A percentile compares a stretch with the other conserved stretches of the same genome.
phyloP scores from a whole-genome alignment of 2,888 invertebrate species.

The Plebejus argus region DNA sequence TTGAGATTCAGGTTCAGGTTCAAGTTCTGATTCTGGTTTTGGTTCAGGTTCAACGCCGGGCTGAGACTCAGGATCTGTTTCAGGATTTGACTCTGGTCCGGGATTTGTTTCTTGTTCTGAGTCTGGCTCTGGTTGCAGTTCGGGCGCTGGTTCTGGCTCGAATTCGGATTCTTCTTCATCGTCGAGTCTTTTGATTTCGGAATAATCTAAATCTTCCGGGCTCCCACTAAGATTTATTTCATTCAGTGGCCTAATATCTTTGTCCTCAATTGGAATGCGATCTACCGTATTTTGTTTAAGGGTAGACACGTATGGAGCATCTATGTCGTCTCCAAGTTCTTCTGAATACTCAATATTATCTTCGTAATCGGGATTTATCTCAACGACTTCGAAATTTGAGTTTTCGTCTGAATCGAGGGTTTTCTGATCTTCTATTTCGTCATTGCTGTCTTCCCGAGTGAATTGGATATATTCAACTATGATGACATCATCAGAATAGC shows the following conservation, averaged over 20 bases:
- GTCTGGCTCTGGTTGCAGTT: background rate
- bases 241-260: background rate
- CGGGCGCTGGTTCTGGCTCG: background rate
- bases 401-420: background rate
- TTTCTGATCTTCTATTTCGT: background rate
- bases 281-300: background rate
- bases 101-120: background rate
- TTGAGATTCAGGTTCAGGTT: background rate
- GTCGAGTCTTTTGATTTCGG: background rate
- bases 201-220: background rate
- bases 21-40: background rate
- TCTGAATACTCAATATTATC: constrained; percentile 3
- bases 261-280: background rate
- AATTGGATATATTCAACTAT: constrained; percentile 45
- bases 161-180: constrained; percentile 11
- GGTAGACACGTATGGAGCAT: background rate
- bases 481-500: constrained; percentile 45
- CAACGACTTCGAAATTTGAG: background rate
- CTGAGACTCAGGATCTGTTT: background rate
- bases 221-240: background rate
- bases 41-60: background rate
- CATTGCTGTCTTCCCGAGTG: background rate
- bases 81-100: background rate
- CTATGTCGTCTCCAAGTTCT: background rate
- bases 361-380: background rate